These are phyloP conservation scores for Corvus hawaiiensis DNA, from an alignment of 2,113 vertebrate species.

Conservation along the genomic window DNA sequence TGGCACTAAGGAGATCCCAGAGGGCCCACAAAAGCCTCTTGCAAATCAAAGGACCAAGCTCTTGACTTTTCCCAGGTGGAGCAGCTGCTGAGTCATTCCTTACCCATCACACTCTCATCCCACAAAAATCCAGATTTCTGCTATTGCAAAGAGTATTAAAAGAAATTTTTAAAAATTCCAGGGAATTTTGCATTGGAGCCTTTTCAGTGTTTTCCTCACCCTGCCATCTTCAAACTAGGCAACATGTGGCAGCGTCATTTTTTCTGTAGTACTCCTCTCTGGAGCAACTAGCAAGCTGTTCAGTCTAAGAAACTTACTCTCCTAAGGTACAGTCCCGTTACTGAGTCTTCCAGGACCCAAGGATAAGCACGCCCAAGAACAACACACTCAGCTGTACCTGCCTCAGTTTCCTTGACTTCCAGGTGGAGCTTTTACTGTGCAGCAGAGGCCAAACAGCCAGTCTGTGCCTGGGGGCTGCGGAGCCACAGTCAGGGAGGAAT, in stretches of 20 bases:
- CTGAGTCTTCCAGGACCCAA: not conserved
- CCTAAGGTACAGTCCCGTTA: not conserved
- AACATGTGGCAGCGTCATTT: rapidly evolving
- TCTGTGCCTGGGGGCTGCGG: not conserved
- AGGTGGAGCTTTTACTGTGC: not conserved
- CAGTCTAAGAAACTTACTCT: not conserved
- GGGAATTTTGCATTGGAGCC: not conserved
- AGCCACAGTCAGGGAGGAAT: not conserved
- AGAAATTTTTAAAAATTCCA: not conserved
- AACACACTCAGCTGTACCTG: not conserved
- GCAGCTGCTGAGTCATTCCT: not conserved
- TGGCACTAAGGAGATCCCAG: not conserved
- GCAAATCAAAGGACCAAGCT: not conserved
- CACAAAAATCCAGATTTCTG: not conserved
- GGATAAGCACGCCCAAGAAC: not conserved
- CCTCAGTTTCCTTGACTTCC: not conserved
- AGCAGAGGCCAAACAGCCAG: not conserved
- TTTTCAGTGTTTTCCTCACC: not conserved
- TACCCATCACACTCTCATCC: not conserved
- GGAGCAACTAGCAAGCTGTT: not conserved
- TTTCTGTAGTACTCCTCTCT: not conserved
- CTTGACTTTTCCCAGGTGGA: not conserved
- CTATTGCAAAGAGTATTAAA: not conserved
- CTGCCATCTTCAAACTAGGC: not conserved
- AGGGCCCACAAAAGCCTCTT: not conserved